phyloP scores from a whole-genome alignment of 2,888 invertebrate genomes.

The Cosmorhoe ocellata region DNA sequence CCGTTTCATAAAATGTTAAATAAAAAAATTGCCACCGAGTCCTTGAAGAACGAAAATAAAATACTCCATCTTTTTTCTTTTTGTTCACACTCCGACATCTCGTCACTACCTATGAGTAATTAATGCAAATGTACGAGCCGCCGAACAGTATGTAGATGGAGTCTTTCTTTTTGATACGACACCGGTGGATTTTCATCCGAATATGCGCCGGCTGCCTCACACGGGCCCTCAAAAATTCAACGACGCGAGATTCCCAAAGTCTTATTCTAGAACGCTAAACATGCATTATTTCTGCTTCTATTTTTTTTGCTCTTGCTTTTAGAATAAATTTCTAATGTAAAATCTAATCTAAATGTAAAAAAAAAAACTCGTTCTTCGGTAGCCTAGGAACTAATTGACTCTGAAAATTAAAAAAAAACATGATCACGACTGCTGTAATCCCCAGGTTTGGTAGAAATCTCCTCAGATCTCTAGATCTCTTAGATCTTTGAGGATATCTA shows the following conservation, averaged over 20 bases:
- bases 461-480: too few species aligned
- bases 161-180: conserved; percentile 59
- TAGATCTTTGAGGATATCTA: too few species aligned
- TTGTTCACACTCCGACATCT: conserved; percentile 9
- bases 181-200: conserved; percentile 63
- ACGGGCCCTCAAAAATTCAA: conserved; percentile 74
- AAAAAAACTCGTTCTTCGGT: too few species aligned
- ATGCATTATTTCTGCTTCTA: background rate
- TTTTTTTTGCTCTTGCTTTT: background rate
- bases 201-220: conserved; percentile 59
- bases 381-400: too few species aligned
- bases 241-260: conserved; percentile 47
- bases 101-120: conserved; percentile 29
- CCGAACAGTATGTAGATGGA: conserved; percentile 29
- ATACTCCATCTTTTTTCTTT: conserved; percentile 1
- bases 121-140: conserved; percentile 34
- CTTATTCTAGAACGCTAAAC: conserved; percentile 49
- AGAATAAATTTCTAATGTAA: too few species aligned
- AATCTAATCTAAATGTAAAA: too few species aligned
- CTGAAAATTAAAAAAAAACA: too few species aligned
- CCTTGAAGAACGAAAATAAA: too few species aligned
- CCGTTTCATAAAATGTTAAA: too few species aligned
- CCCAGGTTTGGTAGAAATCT: too few species aligned
- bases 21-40: too few species aligned
- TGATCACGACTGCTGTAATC: too few species aligned